Evolutionary conservation across 2,888 invertebrate species (phyloP).

Genomic region (Eubasilissa splendida): DNA sequence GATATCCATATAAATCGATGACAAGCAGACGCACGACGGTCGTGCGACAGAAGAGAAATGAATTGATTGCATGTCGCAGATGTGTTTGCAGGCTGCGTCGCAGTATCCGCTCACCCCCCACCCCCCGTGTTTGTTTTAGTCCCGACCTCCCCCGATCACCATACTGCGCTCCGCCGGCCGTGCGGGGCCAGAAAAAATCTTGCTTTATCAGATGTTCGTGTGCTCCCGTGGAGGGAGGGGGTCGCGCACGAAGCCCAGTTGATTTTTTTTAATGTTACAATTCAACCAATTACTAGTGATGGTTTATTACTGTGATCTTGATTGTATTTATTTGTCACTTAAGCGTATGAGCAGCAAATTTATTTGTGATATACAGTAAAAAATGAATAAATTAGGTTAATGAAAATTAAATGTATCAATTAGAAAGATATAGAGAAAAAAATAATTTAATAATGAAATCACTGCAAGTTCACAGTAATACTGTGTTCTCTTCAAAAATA

Average conservation of each 20-base stretch:
- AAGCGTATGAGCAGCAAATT: no score
- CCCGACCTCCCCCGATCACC: constrained; percentile 4
- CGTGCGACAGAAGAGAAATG: neutral
- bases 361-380: no score
- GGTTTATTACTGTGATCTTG: no score
- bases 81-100: neutral
- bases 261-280: neutral
- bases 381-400: no score
- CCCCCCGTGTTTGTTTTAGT: constrained; percentile 10
- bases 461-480: no score
- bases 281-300: no score
- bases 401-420: no score
- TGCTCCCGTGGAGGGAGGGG: no score
- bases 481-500: no score
- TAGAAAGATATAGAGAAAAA: no score
- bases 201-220: constrained; percentile 19
- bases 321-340: no score
- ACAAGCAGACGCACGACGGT: neutral
- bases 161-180: neutral
- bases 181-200: constrained; percentile 5
- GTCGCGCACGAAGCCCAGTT: neutral
- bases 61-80: constrained; percentile 10
- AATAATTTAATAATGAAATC: no score
- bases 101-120: neutral
- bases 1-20: neutral